Conservation (phyloP, 2,113 vertebrate species). For the Bubo scandiacus region DNA sequence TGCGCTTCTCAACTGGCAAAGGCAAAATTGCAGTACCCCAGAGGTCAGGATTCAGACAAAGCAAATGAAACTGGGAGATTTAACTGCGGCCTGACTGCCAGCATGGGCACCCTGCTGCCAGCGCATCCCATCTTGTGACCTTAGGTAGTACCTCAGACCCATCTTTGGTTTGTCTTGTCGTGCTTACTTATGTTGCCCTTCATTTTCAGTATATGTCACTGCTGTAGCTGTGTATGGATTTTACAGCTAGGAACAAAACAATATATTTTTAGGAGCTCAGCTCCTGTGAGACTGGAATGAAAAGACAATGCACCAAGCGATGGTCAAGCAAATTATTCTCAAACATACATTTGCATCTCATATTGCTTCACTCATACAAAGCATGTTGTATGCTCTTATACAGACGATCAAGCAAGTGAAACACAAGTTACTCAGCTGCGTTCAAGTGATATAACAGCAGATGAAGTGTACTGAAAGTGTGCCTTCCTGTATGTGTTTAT, state of each 20-base stretch:
- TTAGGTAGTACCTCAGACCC: neutral
- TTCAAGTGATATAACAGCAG: neutral
- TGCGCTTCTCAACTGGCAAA: neutral
- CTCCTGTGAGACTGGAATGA: neutral
- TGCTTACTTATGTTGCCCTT: fast-evolving
- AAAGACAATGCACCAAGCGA: fast-evolving
- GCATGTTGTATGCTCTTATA: neutral
- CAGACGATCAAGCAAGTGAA: neutral
- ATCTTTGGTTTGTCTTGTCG: neutral
- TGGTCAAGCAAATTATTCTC: neutral
- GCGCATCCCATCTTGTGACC: fast-evolving
- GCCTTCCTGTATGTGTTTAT: neutral
- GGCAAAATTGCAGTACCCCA: neutral
- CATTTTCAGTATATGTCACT: fast-evolving
- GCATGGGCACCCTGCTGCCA: neutral
- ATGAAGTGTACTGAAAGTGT: neutral
- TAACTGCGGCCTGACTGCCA: neutral
- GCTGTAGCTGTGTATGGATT: neutral
- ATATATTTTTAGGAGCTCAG: neutral
- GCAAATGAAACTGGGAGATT: neutral
- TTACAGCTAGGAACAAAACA: neutral
- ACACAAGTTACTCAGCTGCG: neutral
- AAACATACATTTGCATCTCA: neutral
- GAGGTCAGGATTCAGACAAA: neutral
- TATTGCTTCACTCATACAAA: neutral